Evolutionary conservation across 2,797 vertebrate species (phyloP).

Genomic region (Acipenser transmontanus): DNA sequence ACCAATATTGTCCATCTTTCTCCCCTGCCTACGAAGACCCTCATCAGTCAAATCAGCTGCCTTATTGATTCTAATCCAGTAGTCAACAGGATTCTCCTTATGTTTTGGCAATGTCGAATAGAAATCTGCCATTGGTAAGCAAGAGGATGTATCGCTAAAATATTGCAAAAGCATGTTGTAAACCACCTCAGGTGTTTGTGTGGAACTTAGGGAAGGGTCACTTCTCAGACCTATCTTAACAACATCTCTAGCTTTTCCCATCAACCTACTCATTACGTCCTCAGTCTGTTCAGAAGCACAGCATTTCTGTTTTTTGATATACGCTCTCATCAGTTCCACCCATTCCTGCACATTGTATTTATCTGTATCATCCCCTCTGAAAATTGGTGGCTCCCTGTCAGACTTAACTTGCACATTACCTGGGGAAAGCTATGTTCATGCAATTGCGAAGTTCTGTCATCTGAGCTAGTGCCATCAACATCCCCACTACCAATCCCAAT

Average conservation of each 20-base stretch:
- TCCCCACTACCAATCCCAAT: too few species aligned
- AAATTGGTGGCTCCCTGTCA: too few species aligned
- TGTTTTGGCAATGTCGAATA: not conserved
- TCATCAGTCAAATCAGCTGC: not conserved
- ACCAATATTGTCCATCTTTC: not conserved
- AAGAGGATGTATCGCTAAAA: constrained; percentile 16
- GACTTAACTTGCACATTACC: too few species aligned
- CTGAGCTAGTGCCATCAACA: too few species aligned
- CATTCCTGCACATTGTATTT: too few species aligned
- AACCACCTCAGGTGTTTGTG: constrained; percentile 4
- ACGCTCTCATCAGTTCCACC: not conserved
- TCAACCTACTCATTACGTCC: constrained; percentile 20
- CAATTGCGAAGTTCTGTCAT: too few species aligned
- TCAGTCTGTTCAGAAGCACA: constrained; percentile 21
- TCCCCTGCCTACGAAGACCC: not conserved
- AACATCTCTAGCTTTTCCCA: constrained; percentile 23
- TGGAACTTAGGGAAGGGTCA: constrained; percentile 14
- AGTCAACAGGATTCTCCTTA: not conserved
- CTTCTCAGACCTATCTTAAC: constrained; percentile 19
- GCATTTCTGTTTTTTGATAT: constrained; percentile 12
- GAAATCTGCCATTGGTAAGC: not conserved
- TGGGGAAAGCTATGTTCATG: too few species aligned
- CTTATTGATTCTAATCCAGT: not conserved
- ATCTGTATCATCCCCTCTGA: too few species aligned
- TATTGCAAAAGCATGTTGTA: constrained; percentile 20